Conservation (phyloP, 1,140 invertebrate species). For the Trinorchestia longiramus region DNA sequence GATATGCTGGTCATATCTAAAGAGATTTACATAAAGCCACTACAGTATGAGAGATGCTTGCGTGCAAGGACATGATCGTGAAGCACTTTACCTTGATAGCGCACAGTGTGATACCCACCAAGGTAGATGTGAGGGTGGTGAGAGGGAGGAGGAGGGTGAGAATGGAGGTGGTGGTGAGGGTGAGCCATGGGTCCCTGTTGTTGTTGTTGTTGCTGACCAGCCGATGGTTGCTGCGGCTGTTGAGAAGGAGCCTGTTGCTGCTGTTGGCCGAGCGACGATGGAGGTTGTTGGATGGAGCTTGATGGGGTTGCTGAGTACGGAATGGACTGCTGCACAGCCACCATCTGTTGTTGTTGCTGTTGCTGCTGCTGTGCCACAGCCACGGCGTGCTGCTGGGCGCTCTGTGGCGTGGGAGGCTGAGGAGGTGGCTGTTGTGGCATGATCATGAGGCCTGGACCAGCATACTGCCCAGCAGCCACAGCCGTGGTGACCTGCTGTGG, state of each 20-base stretch:
- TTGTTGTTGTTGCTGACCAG: background rate
- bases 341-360: conserved; percentile 42
- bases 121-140: conserved; percentile 30
- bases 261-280: background rate
- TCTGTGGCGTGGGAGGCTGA: conserved; percentile 20
- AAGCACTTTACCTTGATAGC: conserved; percentile 52
- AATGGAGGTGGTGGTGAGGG: conserved; percentile 21
- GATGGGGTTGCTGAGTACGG: conserved; percentile 16
- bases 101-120: conserved; percentile 45
- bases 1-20: background rate
- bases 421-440: conserved; percentile 50
- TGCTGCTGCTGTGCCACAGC: conserved; percentile 29
- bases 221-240: background rate
- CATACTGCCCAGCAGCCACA: conserved; percentile 3
- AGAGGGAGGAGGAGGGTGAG: conserved; percentile 22
- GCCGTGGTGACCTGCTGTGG: conserved; percentile 32
- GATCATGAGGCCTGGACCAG: background rate
- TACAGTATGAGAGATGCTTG: background rate
- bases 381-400: conserved; percentile 30
- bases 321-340: conserved; percentile 42
- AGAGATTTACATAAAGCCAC: background rate
- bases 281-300: background rate
- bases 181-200: background rate
- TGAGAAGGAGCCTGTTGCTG: background rate
- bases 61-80: conserved; percentile 37